A percentile compares a stretch with the other conserved stretches of the same genome.
Conservation (phyloP, 2,113 vertebrate genomes). For the Ibidorhyncha struthersii region DNA sequence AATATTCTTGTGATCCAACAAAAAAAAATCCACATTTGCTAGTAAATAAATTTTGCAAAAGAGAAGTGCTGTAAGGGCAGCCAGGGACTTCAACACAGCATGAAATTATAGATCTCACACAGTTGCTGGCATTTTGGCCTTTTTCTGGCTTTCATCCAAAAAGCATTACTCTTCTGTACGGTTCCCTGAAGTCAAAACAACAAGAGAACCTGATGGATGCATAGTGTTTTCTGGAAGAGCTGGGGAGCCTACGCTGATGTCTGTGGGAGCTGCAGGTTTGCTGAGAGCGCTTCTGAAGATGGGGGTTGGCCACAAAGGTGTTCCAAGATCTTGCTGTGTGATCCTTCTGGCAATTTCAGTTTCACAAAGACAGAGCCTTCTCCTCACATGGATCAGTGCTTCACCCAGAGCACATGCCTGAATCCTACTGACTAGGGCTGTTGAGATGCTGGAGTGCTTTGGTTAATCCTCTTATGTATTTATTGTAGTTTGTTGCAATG, state of each 20-base stretch:
- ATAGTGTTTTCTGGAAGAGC: neutral
- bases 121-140: neutral
- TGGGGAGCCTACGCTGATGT: fast-evolving
- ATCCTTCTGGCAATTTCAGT: neutral
- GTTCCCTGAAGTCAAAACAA: neutral
- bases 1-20: neutral
- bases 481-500: neutral
- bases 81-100: neutral
- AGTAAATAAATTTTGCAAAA: neutral
- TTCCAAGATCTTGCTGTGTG: neutral
- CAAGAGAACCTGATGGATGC: neutral
- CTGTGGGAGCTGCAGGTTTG: neutral
- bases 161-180: neutral
- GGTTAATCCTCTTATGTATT: neutral
- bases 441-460: neutral
- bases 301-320: neutral
- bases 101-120: neutral
- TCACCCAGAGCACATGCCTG: neutral
- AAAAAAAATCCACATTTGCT: neutral
- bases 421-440: neutral
- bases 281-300: neutral
- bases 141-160: neutral
- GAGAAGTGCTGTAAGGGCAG: neutral
- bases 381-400: neutral
- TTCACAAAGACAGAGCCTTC: neutral